Percentiles rank a stretch among this genome's conserved stretches.
phyloP scores from a whole-genome alignment of 2,113 vertebrate genomes.

The Eonycteris spelaea region DNA sequence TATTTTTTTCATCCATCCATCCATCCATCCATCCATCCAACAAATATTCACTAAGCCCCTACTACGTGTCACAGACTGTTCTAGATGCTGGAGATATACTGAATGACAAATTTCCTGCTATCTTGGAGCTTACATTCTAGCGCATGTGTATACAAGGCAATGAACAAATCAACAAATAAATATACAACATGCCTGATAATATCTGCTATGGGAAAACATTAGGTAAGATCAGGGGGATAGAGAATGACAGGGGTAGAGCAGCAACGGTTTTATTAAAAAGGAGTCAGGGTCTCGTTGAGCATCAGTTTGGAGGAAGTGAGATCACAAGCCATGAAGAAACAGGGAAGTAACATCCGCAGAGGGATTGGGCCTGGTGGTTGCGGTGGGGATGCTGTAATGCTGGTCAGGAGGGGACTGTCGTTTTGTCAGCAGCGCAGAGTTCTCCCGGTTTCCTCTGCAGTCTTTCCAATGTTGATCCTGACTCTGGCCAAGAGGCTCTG shows the following conservation, averaged over 20 bases:
- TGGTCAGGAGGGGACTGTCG: accelerated
- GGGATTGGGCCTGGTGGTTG: neutral
- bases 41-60: neutral
- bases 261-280: neutral
- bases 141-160: neutral
- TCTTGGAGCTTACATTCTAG: neutral
- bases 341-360: accelerated
- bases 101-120: neutral
- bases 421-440: neutral
- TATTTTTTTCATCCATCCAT: neutral
- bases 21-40: neutral
- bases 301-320: neutral
- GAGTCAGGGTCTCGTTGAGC: neutral
- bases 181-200: neutral
- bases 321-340: neutral
- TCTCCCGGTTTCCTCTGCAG: neutral
- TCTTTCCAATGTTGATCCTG: neutral
- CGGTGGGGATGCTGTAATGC: too few species aligned
- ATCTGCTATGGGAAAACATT: neutral
- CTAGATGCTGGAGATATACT: neutral
- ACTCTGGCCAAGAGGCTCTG: neutral
- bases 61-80: neutral
- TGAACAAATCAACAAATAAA: neutral
- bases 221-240: neutral
- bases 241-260: neutral